A percentile compares a stretch with the other conserved stretches of the same genome.
Conservation (phyloP, 1,140 invertebrate genomes). For the Leptonema lineaticorne region DNA sequence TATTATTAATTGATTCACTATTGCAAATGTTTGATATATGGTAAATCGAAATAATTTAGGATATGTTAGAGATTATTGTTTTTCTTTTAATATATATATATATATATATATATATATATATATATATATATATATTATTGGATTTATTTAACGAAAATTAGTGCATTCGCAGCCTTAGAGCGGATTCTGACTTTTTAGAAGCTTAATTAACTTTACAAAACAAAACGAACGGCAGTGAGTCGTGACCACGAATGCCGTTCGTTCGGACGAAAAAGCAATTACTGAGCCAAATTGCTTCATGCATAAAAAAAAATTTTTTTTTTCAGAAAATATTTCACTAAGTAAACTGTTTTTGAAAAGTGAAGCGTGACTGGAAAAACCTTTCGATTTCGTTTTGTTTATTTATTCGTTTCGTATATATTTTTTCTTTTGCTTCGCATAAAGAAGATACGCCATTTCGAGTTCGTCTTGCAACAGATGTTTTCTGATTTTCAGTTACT, state of each 20-base stretch:
- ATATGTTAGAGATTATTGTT: too few relatives aligned
- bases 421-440: too few relatives aligned
- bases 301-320: neutral
- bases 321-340: too few relatives aligned
- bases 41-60: too few relatives aligned
- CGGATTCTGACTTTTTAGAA: neutral
- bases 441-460: too few relatives aligned
- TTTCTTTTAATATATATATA: too few relatives aligned
- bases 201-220: constrained; percentile 1
- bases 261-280: neutral
- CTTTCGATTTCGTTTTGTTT: too few relatives aligned
- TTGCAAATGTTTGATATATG: too few relatives aligned
- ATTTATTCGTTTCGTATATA: too few relatives aligned
- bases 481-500: too few relatives aligned
- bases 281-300: neutral
- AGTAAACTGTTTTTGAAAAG: neutral
- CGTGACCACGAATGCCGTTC: neutral
- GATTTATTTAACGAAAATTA: neutral
- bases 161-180: neutral
- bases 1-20: too few relatives aligned
- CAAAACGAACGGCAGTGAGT: neutral
- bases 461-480: too few relatives aligned
- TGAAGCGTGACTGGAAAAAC: neutral
- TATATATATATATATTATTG: neutral
- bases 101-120: neutral